phyloP scores from a whole-genome alignment of 2,113 vertebrate genomes.

The Mirza zaza region DNA sequence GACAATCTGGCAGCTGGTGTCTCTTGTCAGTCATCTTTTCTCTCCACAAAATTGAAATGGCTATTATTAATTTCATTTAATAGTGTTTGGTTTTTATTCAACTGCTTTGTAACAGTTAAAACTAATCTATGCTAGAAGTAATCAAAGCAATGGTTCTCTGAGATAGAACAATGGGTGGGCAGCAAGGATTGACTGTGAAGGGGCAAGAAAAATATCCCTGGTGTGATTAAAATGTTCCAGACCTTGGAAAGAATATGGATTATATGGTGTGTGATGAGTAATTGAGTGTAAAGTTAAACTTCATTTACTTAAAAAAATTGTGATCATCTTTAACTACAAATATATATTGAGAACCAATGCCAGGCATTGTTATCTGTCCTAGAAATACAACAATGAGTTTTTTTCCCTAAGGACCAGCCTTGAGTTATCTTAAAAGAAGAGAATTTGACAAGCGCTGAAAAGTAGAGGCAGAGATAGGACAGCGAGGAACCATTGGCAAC shows the following conservation, averaged over 20 bases:
- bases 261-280: background rate
- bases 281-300: background rate
- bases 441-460: background rate
- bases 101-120: background rate
- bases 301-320: background rate
- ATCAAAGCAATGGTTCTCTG: background rate
- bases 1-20: too few species aligned
- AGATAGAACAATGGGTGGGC: background rate
- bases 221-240: background rate
- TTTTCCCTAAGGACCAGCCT: background rate
- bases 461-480: background rate
- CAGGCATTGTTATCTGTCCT: background rate
- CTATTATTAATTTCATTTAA: background rate
- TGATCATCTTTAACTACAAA: background rate
- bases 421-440: background rate
- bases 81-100: background rate
- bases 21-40: too few species aligned
- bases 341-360: background rate
- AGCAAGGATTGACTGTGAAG: background rate
- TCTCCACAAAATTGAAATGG: slow-evolving; percentile 53
- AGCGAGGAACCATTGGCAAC: background rate
- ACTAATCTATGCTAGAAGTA: background rate
- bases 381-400: background rate
- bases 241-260: background rate
- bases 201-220: background rate